A percentile compares a stretch with the other conserved stretches of the same genome.
These are phyloP conservation scores for Enteromius argenteus DNA, from an alignment of 2,797 vertebrate genomes.

Conservation along the genomic window DNA sequence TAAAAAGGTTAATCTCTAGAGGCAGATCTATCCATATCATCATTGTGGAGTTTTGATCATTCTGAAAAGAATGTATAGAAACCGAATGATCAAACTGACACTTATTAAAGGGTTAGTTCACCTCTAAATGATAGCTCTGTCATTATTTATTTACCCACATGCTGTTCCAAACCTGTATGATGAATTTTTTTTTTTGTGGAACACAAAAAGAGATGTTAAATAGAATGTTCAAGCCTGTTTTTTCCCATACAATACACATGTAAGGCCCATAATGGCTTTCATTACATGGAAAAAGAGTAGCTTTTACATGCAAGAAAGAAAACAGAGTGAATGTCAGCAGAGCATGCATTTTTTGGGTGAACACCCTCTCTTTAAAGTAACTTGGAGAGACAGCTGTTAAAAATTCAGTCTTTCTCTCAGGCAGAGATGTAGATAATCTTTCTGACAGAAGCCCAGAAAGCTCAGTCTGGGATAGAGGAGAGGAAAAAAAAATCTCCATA, in stretches of 20 bases:
- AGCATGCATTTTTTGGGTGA: background rate
- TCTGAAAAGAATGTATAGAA: background rate
- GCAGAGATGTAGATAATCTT: constrained; percentile 1
- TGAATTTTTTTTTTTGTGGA: background rate
- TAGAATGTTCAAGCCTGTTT: background rate
- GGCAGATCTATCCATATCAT: background rate
- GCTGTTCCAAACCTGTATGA: background rate
- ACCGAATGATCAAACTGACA: background rate
- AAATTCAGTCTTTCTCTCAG: constrained; percentile 32
- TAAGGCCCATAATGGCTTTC: background rate
- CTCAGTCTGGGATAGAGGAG: constrained; percentile 13
- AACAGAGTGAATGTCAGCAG: constrained; percentile 4
- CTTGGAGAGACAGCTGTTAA: background rate
- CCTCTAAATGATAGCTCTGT: background rate
- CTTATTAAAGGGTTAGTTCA: constrained; percentile 1
- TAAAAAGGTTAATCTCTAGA: background rate
- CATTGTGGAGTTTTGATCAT: background rate
- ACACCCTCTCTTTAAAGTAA: background rate
- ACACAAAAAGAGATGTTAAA: background rate
- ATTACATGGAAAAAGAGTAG: background rate
- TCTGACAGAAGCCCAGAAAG: constrained; percentile 13
- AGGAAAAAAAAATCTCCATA: constrained; percentile 17
- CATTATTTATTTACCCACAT: background rate
- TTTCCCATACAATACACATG: background rate
- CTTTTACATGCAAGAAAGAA: constrained; percentile 7